These are phyloP conservation scores for Cydia pomonella DNA, from an alignment of 1,140 invertebrate genomes.

Conservation along the genomic window DNA sequence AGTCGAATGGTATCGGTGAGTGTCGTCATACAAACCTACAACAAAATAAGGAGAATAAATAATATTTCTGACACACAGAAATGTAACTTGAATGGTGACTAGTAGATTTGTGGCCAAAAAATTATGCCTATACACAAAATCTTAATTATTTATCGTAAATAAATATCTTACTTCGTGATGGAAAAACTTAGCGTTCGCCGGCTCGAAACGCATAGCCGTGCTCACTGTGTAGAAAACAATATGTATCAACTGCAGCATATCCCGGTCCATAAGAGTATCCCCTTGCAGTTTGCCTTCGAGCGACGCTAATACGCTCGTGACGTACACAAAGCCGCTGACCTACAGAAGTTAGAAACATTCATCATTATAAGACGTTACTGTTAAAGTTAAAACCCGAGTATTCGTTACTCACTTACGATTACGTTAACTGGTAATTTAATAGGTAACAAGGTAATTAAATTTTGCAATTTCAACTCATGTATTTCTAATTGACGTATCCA, in stretches of 20 bases:
- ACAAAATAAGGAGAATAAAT: slow-evolving; percentile 30
- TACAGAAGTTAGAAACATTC: slow-evolving; percentile 41
- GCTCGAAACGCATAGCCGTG: slow-evolving; percentile 99
- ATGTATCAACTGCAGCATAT: slow-evolving; percentile 88
- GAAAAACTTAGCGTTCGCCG: slow-evolving; percentile 99
- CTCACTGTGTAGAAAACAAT: slow-evolving; percentile 97
- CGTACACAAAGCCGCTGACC: slow-evolving; percentile 97
- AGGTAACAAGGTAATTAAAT: no score
- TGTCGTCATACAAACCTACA: slow-evolving; percentile 93
- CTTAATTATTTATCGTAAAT: no score
- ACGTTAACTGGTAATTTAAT: no score
- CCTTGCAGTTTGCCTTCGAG: slow-evolving; percentile 91
- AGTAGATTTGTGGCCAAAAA: no score
- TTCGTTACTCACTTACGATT: neutral
- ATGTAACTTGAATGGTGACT: no score
- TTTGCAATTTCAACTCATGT: no score
- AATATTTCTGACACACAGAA: neutral
- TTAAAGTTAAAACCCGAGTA: neutral
- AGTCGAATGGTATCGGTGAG: slow-evolving; percentile 95
- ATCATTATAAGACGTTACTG: neutral
- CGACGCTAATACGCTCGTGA: slow-evolving; percentile 96
- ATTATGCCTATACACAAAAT: no score
- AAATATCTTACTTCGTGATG: slow-evolving; percentile 94
- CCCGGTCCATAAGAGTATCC: slow-evolving; percentile 71
- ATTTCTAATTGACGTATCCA: no score